A percentile compares a stretch with the other conserved stretches of the same genome.
phyloP scores from a whole-genome alignment of 2,113 vertebrate genomes.

The Amphilophus citrinellus region DNA sequence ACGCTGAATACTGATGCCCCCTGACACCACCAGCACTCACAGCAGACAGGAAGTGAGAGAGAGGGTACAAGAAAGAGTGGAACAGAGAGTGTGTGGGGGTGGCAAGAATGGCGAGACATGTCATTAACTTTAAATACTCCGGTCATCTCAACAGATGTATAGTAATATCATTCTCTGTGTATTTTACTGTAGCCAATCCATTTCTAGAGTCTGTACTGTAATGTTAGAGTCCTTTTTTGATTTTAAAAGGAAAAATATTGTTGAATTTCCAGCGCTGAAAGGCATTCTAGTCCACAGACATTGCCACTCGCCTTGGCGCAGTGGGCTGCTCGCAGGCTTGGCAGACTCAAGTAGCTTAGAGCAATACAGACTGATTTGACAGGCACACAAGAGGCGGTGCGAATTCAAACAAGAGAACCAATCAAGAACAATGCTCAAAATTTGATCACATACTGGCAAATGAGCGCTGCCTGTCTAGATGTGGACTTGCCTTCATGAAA shows the following conservation, averaged over 20 bases:
- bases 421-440: constrained; percentile 11
- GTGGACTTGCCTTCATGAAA: background rate
- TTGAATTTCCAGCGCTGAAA: constrained; percentile 7
- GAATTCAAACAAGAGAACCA: constrained; percentile 9
- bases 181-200: background rate
- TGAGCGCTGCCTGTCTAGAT: background rate
- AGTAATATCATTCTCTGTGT: background rate
- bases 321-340: constrained; percentile 2
- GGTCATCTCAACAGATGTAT: constrained; percentile 2
- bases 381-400: background rate
- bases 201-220: background rate
- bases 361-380: constrained; percentile 13
- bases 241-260: background rate
- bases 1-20: constrained; percentile 64
- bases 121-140: constrained; percentile 34
- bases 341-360: constrained; percentile 16
- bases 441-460: constrained; percentile 1
- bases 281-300: constrained; percentile 3
- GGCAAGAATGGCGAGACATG: constrained; percentile 10
- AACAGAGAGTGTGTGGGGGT: background rate
- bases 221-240: background rate
- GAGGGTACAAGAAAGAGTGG: background rate
- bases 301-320: background rate
- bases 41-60: constrained; percentile 43
- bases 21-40: constrained; percentile 38